Base-by-base conservation (phyloP, 2,113 vertebrate species). In the Alaudala cheleensis region DNA sequence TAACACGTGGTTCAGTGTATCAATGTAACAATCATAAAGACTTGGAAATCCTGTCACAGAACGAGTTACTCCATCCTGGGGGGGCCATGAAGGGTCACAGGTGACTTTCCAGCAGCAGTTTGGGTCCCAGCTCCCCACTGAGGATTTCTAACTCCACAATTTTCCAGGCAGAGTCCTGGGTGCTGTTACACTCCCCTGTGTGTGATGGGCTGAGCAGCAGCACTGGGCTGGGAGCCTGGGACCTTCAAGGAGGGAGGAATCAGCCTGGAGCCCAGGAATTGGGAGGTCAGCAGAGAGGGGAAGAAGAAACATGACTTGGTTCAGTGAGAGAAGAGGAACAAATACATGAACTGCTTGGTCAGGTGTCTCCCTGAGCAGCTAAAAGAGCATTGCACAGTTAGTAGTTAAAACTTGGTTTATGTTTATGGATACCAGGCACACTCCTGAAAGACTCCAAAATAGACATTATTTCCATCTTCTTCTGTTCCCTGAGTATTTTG, bases 211-310 rank as follows among this genome's bases (percentile, higher is more conserved):
- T 53, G 77, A 53, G 8, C 80, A 47, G 4, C 42, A 66, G 2
- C 58, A 37, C 17, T 42, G 40, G 12, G 0, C 23, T 1, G 0
- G 13, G 23, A 28, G n/a, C n/a, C 51, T 26, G 61, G 17, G 28
- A 39, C 37, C 51, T 65, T 56, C 90, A 61, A 57, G 78, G 49
- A 62, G 25, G 49, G 44, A 81, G 29, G 25, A 11, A 61, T 3
- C 0, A 0, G 51, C 66, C 62, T 31, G 62, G 58, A 5, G 1
- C 33, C 8, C 34, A 24, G 78, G 49, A 84, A 58, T 11, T 6
- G 6, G 23, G 40, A 34, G 49, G 49, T 20, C 7, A 7, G 58
- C 22, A 76, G 54, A 20, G 6, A 76, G 15, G 7, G 10, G 34
- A 62, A 40, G 47, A 50, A 42, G 57, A 62, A 72, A 76, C 24